Conservation (phyloP, 2,888 invertebrate species). For the Melolontha melolontha region DNA sequence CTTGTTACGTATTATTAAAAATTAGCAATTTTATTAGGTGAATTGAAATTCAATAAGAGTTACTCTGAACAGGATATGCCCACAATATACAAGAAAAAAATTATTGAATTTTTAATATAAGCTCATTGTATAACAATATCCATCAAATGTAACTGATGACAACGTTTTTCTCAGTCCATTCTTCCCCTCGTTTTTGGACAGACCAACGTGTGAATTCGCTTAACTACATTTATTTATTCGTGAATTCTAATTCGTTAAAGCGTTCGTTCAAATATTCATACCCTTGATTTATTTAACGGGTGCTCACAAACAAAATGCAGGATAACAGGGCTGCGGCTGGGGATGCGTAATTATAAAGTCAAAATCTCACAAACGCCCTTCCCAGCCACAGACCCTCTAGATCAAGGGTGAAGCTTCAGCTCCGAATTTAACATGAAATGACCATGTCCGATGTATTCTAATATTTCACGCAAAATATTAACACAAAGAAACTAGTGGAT, state of each 20-base stretch:
- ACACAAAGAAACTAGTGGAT: constrained; percentile 13
- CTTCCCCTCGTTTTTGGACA: constrained; percentile 12
- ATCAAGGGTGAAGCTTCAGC: constrained; percentile 35
- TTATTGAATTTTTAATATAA: too few relatives aligned
- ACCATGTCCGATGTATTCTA: constrained; percentile 34
- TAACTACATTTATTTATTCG: constrained; percentile 65
- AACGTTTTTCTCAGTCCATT: constrained; percentile 4
- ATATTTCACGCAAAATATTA: constrained; percentile 37
- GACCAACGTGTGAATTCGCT: constrained; percentile 64
- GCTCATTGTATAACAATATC: too few relatives aligned
- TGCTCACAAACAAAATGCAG: constrained; percentile 59
- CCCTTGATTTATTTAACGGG: constrained; percentile 62
- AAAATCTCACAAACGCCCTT: constrained; percentile 57
- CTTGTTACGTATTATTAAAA: too few relatives aligned
- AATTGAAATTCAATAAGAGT: too few relatives aligned
- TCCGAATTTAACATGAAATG: constrained; percentile 29
- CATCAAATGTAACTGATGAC: neutral
- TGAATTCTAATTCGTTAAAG: constrained; percentile 64
- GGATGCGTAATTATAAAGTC: constrained; percentile 65
- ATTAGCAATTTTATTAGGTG: too few relatives aligned
- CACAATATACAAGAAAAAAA: too few relatives aligned
- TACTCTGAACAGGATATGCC: too few relatives aligned
- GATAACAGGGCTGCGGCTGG: constrained; percentile 55
- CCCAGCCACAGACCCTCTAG: constrained; percentile 38
- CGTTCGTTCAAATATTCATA: constrained; percentile 63